Base-by-base conservation (phyloP, 2,797 vertebrate species). In the Psittacula derbiana region DNA sequence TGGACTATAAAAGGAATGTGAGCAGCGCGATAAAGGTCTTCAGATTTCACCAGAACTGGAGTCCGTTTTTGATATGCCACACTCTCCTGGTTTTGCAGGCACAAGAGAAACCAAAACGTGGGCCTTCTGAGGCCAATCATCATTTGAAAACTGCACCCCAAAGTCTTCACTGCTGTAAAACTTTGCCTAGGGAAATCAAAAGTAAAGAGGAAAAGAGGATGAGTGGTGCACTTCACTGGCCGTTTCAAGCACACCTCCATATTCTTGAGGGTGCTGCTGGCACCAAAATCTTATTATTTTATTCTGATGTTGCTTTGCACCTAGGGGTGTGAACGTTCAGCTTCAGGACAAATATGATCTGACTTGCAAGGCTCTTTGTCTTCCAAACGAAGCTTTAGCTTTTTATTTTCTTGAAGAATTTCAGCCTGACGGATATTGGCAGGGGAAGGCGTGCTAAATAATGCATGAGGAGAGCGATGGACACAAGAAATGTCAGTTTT, bases 381-480 rank as follows among this genome's bases (percentile, higher is more conserved):
- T 95, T 89, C 44, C 67, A 85, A 52, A 83, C 30, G 94, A 82
- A 93, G 64, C 52, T 60, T 86, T 40, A 67, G 55, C 2, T 2
- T 78, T 66, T 80, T 50, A 11, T 80, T 76, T 76, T 71, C 52
- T 44, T 91, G 61, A 87, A 95, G 88, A 87, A 93, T 90, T 66
- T 92, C 83, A 85, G 55, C 30, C 31, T 92, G 86, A 82, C 60
- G 27, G 72, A 71, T 92, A 93, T 64, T 93, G 95, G 78, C 93
- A 88, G 55, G 44, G 17, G 20, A 95, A 94, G 27, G 11, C n/a
- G 3, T 41, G 30, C 60, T 96, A 85, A 95, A 97, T 93, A 96
- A 97, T 94, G 57, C 74, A 96, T 95, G 79, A 95, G 79, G 88
- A 82, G 66, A 87, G 61, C n/a, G 64, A 91, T 85, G 92, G 94